Percentiles rank a stretch among this genome's conserved stretches.
phyloP scores from a whole-genome alignment of 2,888 invertebrate species.

The Idaea aversata region DNA sequence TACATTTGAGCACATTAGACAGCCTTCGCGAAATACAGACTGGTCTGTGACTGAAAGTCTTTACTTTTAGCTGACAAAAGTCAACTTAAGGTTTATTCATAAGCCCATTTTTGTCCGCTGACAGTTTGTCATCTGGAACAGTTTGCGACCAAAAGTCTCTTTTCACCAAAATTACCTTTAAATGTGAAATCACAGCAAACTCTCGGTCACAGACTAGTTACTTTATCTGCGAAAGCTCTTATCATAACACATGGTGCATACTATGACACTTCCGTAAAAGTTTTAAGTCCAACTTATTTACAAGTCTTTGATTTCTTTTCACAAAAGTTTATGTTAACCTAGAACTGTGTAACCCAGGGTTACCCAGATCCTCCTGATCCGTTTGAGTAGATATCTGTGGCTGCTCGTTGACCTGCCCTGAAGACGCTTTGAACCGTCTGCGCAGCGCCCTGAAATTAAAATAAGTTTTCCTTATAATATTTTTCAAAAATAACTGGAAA shows the following conservation, averaged over 20 bases:
- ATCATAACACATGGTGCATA: constrained; percentile 74
- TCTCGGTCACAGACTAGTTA: neutral
- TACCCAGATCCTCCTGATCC: constrained; percentile 70
- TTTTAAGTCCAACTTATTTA: constrained; percentile 52
- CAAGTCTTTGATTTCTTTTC: constrained; percentile 18
- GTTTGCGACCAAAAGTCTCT: too few relatives aligned
- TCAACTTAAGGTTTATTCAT: too few relatives aligned
- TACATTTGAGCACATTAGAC: constrained; percentile 63
- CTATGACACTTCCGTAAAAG: constrained; percentile 76
- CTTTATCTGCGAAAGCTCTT: neutral
- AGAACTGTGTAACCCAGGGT: constrained; percentile 1
- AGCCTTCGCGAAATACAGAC: neutral
- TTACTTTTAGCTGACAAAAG: too few relatives aligned
- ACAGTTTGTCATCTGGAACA: too few relatives aligned
- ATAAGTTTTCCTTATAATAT: neutral
- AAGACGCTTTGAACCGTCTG: constrained; percentile 85
- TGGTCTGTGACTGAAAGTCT: neutral
- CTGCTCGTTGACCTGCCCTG: constrained; percentile 76
- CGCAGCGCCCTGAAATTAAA: constrained; percentile 84
- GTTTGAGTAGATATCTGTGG: constrained; percentile 70
- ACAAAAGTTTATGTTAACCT: constrained; percentile 4
- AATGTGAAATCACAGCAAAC: too few relatives aligned
- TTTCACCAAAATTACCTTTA: too few relatives aligned
- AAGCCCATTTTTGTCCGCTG: too few relatives aligned
- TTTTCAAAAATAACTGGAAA: neutral